Conservation (phyloP, 2,797 vertebrate genomes). For the Crocidura indochinensis region DNA sequence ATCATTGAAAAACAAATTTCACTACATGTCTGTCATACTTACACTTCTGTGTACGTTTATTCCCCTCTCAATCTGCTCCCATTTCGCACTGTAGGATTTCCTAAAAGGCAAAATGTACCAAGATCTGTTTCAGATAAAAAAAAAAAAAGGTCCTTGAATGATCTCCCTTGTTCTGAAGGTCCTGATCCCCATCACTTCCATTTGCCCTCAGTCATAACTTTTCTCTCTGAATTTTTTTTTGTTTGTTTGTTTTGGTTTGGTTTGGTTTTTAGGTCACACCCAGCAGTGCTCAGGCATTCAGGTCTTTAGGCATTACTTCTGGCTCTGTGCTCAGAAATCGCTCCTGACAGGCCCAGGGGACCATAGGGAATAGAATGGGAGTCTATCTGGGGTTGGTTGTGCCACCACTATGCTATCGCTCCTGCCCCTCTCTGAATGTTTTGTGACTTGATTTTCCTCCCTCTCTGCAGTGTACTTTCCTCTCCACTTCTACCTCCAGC, state of each 20-base stretch:
- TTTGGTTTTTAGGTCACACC: too few relatives aligned
- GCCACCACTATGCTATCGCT: too few relatives aligned
- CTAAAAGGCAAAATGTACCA: not conserved
- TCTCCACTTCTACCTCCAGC: not conserved
- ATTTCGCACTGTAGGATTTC: not conserved
- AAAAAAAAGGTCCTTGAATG: not conserved
- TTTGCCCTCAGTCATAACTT: conserved; percentile 15
- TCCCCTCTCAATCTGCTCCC: not conserved
- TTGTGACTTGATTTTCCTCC: conserved; percentile 2
- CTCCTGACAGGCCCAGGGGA: too few relatives aligned
- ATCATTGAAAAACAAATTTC: conserved; percentile 24
- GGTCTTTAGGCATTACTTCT: too few relatives aligned
- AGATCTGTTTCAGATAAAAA: not conserved
- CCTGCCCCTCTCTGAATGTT: not conserved
- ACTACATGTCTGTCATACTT: not conserved
- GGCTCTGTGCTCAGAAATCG: too few relatives aligned
- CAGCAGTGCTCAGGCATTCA: too few relatives aligned
- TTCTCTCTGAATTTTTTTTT: not conserved
- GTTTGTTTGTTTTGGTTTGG: too few relatives aligned
- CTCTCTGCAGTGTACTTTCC: too few relatives aligned
- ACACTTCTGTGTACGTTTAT: not conserved
- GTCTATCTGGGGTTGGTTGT: too few relatives aligned
- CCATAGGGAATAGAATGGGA: too few relatives aligned
- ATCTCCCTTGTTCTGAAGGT: not conserved
- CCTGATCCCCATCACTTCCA: not conserved